phyloP scores from a whole-genome alignment of 2,888 invertebrate genomes.

The Pterobdella sp. region DNA sequence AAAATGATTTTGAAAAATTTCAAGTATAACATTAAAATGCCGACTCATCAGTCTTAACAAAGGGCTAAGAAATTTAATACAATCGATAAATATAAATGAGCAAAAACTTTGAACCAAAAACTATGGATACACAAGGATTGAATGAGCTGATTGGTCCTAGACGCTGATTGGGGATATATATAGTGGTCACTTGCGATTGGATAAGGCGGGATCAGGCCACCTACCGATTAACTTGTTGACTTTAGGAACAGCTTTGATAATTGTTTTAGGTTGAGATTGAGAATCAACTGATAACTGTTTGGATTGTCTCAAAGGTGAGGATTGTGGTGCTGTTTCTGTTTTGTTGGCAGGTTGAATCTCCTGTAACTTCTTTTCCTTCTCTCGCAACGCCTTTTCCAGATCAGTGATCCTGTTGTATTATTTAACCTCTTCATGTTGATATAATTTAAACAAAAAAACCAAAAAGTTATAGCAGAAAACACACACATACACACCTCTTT shows the following conservation, averaged over 20 bases:
- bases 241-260: not conserved
- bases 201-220: slow-evolving; percentile 15
- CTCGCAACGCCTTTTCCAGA: not conserved
- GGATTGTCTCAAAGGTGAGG: not conserved
- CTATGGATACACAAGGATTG: too few species aligned
- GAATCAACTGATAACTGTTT: too few species aligned
- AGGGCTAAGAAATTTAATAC: too few species aligned
- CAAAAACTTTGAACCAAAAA: too few species aligned
- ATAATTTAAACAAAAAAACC: not conserved
- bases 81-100: too few species aligned
- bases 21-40: too few species aligned
- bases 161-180: not conserved
- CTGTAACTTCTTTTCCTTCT: not conserved
- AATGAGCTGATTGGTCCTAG: too few species aligned
- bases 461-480: too few species aligned
- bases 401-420: not conserved
- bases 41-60: too few species aligned
- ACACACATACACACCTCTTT: not conserved
- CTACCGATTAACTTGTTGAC: slow-evolving; percentile 5
- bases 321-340: too few species aligned
- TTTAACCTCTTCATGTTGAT: not conserved
- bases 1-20: too few species aligned
- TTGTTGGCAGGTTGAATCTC: too few species aligned
- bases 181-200: not conserved
- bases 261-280: not conserved